Evolutionary conservation across 2,888 invertebrate species (phyloP), one percentile per base, ranked within the genome.

Genomic region (Agriotes lineatus): DNA sequence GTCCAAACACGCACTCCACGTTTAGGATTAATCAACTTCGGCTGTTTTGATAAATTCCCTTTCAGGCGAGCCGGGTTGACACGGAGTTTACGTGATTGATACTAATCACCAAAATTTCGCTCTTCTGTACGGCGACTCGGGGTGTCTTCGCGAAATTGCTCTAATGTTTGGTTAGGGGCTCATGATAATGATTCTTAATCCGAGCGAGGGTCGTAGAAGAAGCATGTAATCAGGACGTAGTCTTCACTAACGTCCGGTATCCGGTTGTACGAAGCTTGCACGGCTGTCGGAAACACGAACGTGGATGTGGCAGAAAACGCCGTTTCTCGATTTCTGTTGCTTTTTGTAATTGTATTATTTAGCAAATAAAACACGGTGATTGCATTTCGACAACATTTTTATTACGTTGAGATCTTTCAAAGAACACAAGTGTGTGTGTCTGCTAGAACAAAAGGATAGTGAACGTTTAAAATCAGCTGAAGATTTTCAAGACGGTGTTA

Each of bases 201-300:
- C 22, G n/a, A 14, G 16, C 33, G 12, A 52, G 33, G 52, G 52
- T 52, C 33, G 33, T 30, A 52, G 33, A 52, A 52, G 52, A 52
- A 52, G 30, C 30, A 16, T 52, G 52, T 30, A 52, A 52, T 52
- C 52, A 52, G 52, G 52, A 52, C 12, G 30, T 52, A 52, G 33
- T 30, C 52, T 14, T 18, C 12, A 33, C 30, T 30, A 12, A n/a
- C 52, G n/a, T 52, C 52, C 52, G 12, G 16, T 52, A 33, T 33
- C 52, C 52, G 52, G 33, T 16, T 33, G 6, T 33, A 7, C 18
- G 16, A 30, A 52, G 14, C 33, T 52, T 52, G 10, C 33, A 16
- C 18, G 25, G 6, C 1, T 50, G 50, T 25, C 33, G 52, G 52
- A 30, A 33, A 19, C 30, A 18, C 16, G 19, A 44, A 44, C 14